Conservation (phyloP, 2,797 vertebrate genomes). For the Eospalax fontanierii region DNA sequence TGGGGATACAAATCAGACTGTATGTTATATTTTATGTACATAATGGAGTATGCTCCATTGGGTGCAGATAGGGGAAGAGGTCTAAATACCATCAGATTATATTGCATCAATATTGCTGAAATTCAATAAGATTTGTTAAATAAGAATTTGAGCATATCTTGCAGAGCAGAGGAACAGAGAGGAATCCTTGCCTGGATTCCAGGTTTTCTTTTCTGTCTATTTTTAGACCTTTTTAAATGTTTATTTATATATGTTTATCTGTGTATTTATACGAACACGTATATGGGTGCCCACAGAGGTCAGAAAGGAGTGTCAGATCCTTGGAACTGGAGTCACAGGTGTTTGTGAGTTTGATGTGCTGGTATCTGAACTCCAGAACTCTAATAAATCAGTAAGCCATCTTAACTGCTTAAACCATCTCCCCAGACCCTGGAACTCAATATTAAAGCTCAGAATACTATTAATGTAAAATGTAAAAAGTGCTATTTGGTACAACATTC, state of each 20-base stretch:
- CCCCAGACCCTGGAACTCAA: background rate
- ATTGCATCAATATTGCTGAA: too few species aligned
- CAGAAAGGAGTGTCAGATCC: background rate
- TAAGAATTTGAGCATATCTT: conserved; percentile 35
- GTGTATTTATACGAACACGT: background rate
- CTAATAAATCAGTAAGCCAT: background rate
- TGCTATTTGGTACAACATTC: background rate
- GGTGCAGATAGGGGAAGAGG: too few species aligned
- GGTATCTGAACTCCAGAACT: background rate
- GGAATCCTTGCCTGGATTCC: background rate
- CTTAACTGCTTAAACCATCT: background rate
- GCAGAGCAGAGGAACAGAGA: background rate
- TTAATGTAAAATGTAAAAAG: background rate
- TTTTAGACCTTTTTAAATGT: background rate
- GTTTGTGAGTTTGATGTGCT: background rate
- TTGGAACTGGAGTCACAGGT: background rate
- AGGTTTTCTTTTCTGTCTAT: background rate
- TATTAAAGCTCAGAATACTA: conserved; percentile 21
- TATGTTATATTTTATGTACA: too few species aligned
- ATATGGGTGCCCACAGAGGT: background rate
- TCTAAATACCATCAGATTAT: too few species aligned
- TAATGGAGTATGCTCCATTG: too few species aligned
- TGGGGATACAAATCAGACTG: too few species aligned
- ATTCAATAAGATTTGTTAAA: too few species aligned
- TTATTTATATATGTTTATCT: background rate